Evolutionary conservation across 2,113 vertebrate species (phyloP).

Genomic region (Pelusios castaneus): DNA sequence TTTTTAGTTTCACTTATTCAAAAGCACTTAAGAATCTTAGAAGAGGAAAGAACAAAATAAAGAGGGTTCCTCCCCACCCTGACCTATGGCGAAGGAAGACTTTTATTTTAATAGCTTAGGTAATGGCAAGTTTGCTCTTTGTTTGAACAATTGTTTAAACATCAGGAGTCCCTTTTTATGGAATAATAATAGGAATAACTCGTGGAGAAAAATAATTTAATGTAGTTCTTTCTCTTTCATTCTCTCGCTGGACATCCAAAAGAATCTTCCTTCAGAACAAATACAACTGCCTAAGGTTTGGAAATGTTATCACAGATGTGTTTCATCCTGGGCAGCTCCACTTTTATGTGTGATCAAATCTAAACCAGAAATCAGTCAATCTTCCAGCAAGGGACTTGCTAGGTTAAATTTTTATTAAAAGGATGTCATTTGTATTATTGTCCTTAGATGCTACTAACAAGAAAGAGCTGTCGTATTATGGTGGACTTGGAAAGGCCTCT

Average conservation of each 20-base stretch:
- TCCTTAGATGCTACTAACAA: background rate
- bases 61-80: background rate
- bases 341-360: background rate
- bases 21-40: background rate
- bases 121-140: background rate
- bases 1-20: background rate
- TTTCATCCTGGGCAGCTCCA: background rate
- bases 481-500: background rate
- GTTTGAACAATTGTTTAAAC: background rate
- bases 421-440: background rate
- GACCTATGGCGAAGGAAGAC: background rate
- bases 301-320: background rate
- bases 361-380: background rate
- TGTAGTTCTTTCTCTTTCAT: background rate
- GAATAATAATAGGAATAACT: background rate
- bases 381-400: background rate
- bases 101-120: background rate
- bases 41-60: background rate
- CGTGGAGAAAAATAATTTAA: background rate
- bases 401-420: background rate
- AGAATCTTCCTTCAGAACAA: background rate
- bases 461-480: background rate
- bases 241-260: background rate
- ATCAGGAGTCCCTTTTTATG: background rate
- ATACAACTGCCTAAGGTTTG: background rate